Base-by-base conservation (phyloP, 2,113 vertebrate genomes). In the Crotalus horridus region DNA sequence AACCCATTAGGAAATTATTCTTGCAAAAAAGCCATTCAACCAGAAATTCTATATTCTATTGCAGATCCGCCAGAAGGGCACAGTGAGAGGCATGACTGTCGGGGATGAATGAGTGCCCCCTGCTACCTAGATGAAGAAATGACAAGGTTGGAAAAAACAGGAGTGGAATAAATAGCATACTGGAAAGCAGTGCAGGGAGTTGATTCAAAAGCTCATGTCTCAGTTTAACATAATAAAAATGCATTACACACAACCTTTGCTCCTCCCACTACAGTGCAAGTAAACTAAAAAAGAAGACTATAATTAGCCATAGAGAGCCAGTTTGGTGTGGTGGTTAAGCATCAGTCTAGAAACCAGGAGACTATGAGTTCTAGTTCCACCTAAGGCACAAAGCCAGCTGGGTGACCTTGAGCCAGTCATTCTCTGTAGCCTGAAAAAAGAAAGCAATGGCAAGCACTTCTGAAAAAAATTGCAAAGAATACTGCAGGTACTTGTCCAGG, bases 31-130 rank as follows among this genome's bases (percentile, higher is more conserved):
- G 1, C 46, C 29, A 29, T 21, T 15, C 21, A 87, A 21, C 43
- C n/a, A 92, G 26, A 43, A 8, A 48, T 21, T 33, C 6, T 13
- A 6, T 64, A 33, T 86, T 59, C 21, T 56, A 6, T 86, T 89
- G 9, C 94, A 96, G 91, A 95, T 96, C 93, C 93, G 95, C 87
- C 95, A 96, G 87, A 93, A 97, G 91, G 94, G 97, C 85, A 90
- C 92, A 11, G 96, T 97, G 74, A 93, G 96, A 92, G 96, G 96
- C 11, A 97, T 95, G 94, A 96, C 91, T 33, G 96, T 96, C 17
- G 96, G 96, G 46, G 96, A 96, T 81, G 97, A 98, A 90, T 97
- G 87, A 94, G 58, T 23, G 12, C 64, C 55, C 9, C 3, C 56
- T 21, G 6, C 51, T 58, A 90, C 90, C 26, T 56, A 89, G 87